Evolutionary conservation across 2,888 invertebrate genomes (phyloP).

Genomic region (Ophonus ardosiacus): DNA sequence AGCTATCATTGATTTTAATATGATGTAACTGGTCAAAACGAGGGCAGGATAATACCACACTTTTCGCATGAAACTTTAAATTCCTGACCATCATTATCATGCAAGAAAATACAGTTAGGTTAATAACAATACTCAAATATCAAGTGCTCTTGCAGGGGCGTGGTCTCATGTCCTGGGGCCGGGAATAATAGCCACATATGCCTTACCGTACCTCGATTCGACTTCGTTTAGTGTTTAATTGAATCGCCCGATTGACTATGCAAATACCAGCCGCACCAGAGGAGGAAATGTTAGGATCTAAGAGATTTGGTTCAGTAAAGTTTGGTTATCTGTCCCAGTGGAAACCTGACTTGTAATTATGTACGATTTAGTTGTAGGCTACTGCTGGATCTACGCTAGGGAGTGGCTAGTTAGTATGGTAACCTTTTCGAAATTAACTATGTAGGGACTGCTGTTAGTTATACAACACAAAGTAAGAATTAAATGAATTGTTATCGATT

Average conservation of each 20-base stretch:
- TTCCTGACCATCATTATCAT: neutral
- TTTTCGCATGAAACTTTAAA: conserved; percentile 9
- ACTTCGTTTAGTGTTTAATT: conserved; percentile 4
- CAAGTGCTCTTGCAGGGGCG: conserved; percentile 24
- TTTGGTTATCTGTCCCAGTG: conserved; percentile 21
- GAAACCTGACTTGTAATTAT: conserved; percentile 1
- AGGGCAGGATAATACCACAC: neutral
- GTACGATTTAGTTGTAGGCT: conserved; percentile 13
- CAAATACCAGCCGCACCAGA: conserved; percentile 1
- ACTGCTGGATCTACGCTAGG: neutral
- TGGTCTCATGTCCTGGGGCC: conserved; percentile 2
- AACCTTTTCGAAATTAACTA: too few species aligned
- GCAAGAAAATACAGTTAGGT: conserved; percentile 13
- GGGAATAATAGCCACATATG: conserved; percentile 27
- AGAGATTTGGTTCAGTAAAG: neutral
- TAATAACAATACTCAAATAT: conserved; percentile 40
- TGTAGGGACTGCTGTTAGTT: too few species aligned
- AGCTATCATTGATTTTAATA: neutral
- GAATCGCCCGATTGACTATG: conserved; percentile 32
- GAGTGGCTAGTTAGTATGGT: neutral
- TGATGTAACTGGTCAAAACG: neutral
- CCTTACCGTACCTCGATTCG: conserved; percentile 3
- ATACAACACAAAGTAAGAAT: too few species aligned
- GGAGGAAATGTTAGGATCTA: conserved; percentile 8
- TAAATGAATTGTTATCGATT: too few species aligned